phyloP scores from a whole-genome alignment of 2,113 vertebrate genomes.

The Dendropsophus ebraccatus region DNA sequence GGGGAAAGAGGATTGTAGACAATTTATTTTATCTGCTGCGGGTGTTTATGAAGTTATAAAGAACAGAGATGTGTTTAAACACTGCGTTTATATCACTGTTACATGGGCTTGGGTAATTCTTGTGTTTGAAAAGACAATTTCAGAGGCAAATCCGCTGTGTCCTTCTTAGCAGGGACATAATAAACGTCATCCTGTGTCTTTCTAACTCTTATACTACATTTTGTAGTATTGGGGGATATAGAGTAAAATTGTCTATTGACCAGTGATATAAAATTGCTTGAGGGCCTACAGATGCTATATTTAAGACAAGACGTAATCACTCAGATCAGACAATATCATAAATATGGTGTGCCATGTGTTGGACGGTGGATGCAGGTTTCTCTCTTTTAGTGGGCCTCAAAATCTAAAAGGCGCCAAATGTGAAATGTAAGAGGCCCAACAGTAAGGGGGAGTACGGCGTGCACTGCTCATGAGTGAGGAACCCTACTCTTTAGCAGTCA shows the following conservation, averaged over 20 bases:
- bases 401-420: too few relatives aligned
- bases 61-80: constrained; percentile 56
- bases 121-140: constrained; percentile 18
- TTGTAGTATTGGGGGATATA: not conserved
- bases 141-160: constrained; percentile 20
- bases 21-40: constrained; percentile 64
- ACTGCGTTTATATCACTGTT: constrained; percentile 4
- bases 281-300: not conserved
- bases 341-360: not conserved
- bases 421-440: too few relatives aligned
- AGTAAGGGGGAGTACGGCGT: too few relatives aligned
- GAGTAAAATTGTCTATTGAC: not conserved
- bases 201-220: not conserved
- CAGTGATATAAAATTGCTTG: too few relatives aligned
- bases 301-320: too few relatives aligned
- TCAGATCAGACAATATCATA: not conserved
- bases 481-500: too few relatives aligned
- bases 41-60: constrained; percentile 64
- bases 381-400: not conserved
- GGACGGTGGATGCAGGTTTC: not conserved
- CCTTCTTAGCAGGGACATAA: constrained; percentile 7
- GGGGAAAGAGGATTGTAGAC: constrained; percentile 77
- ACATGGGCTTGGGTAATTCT: constrained; percentile 34
- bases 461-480: too few relatives aligned
- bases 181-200: not conserved